Evolutionary conservation across 2,888 invertebrate genomes (phyloP).

Genomic region (Polyommatus iphigenia): DNA sequence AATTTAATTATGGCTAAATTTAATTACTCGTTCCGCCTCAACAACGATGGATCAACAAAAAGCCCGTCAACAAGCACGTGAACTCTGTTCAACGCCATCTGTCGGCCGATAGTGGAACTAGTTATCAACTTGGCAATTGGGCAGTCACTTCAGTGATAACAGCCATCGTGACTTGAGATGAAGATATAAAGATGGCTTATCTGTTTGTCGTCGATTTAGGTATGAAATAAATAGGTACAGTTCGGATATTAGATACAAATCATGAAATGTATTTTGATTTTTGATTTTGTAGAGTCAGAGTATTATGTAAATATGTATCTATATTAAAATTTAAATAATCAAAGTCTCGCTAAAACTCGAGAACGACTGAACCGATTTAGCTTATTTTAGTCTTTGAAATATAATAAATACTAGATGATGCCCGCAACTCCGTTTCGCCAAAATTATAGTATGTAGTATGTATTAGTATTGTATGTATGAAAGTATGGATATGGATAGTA

Average conservation of each 20-base stretch:
- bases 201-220: conserved; percentile 35
- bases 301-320: too few relatives aligned
- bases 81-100: conserved; percentile 60
- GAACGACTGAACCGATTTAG: too few relatives aligned
- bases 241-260: background rate
- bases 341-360: too few relatives aligned
- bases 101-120: conserved; percentile 60
- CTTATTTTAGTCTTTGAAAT: too few relatives aligned
- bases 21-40: conserved; percentile 2
- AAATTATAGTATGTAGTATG: too few relatives aligned
- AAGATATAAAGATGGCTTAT: conserved; percentile 50
- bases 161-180: conserved; percentile 54
- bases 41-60: background rate
- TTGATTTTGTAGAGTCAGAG: too few relatives aligned
- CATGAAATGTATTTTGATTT: too few relatives aligned
- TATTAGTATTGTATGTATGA: too few relatives aligned
- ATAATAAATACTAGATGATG: too few relatives aligned
- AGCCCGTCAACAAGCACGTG: conserved; percentile 8
- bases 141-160: conserved; percentile 50
- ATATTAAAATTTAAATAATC: too few relatives aligned
- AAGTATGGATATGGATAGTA: too few relatives aligned
- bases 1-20: background rate
- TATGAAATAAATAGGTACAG: background rate
- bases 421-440: too few relatives aligned
- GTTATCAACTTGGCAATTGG: conserved; percentile 48